Evolutionary conservation across 1,140 invertebrate species (phyloP), one percentile per base, ranked within the genome.

Genomic region (Solen grandis): DNA sequence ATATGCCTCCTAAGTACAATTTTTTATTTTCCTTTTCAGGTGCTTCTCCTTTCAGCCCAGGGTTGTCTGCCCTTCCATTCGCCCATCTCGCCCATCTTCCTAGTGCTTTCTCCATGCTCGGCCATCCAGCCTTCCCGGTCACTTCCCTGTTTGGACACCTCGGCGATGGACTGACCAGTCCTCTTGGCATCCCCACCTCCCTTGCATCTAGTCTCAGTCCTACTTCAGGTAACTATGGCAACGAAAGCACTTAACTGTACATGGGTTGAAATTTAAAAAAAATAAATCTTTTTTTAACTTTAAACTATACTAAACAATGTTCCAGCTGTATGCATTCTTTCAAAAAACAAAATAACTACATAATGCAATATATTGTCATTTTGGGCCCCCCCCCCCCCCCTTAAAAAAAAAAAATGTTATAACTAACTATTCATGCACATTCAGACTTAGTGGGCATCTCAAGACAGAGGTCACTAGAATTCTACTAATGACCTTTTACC

Each of bases 91-190:
- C 66, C 10, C 66, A 80, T 41, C 59, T 63, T 1, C 77, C 69
- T 14, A 59, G 54, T 0, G 41, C 66, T 25, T 80, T 80, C 38
- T 80, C 77, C 36, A 72, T 80, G 77, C 54, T 80, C 14, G 77
- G 77, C 19, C 59, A 73, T 62, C 69, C 77, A 19, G 59, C 77
- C 29, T 80, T 80, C 36, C 75, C 75, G 19, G 75, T 78, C n/a
- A 66, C 63, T 19, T 80, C 77, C 1, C 31, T 80, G 41, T 80
- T 80, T 72, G 77, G 77, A 54, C 55, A 46, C 57, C 69, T 80
- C 31, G 68, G 66, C 22, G 77, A 80, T 63, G 66, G 77, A 27
- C 36, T 80, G 4, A 41, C 68, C 27, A 80, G 29, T 27, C 69
- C 77, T 0, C 29, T 68, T 1, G 75, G 75, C 25, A 33, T 78